A percentile compares a stretch with the other conserved stretches of the same genome.
These are phyloP conservation scores for Drosophila carrolli DNA, from an alignment of 1,140 invertebrate genomes.

Conservation along the genomic window DNA sequence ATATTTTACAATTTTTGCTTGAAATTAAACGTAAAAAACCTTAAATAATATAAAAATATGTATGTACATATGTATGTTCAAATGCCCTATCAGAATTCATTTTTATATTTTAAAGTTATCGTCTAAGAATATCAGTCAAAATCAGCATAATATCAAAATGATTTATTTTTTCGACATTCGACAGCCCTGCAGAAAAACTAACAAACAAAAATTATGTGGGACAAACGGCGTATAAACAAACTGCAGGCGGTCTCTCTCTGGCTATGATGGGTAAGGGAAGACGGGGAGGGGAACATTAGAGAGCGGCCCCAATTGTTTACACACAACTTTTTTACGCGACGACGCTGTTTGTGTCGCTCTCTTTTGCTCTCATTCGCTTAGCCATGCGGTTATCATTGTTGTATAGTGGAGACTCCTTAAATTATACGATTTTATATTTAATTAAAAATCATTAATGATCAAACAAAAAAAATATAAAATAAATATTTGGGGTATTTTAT, in stretches of 20 bases:
- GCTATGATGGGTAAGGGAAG: constrained; percentile 15
- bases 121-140: no score
- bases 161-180: not conserved
- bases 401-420: constrained; percentile 3
- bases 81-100: no score
- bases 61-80: not conserved
- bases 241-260: constrained; percentile 23
- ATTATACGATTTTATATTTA: not conserved
- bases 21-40: no score
- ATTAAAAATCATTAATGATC: no score
- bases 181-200: constrained; percentile 61
- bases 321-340: constrained; percentile 58
- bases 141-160: no score
- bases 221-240: constrained; percentile 61
- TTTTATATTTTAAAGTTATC: no score
- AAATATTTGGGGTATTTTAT: no score
- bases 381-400: constrained; percentile 41
- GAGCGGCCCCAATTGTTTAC: constrained; percentile 56
- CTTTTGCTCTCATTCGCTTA: constrained; percentile 18
- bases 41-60: not conserved
- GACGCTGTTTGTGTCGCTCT: constrained; percentile 45
- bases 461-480: no score
- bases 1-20: no score
- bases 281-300: constrained; percentile 11
- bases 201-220: constrained; percentile 80